phyloP scores from a whole-genome alignment of 2,113 vertebrate genomes.

The Irena cyanogastra region DNA sequence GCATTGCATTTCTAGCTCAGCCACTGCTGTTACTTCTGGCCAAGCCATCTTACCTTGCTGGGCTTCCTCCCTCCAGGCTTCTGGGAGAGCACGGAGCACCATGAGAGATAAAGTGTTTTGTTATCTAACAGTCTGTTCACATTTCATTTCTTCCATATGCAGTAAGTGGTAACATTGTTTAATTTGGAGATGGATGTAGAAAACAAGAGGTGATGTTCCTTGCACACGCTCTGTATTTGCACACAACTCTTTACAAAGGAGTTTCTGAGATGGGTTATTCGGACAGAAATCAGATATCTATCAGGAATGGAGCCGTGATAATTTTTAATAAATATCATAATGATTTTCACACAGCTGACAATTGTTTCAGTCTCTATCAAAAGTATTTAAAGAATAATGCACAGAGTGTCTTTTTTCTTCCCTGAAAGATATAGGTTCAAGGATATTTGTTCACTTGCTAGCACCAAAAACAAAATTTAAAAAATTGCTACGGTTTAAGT shows the following conservation, averaged over 20 bases:
- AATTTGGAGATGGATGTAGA: neutral
- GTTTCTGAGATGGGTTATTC: neutral
- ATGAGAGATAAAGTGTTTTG: neutral
- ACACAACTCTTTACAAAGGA: neutral
- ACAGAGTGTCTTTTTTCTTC: neutral
- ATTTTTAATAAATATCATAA: neutral
- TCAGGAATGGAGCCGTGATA: neutral
- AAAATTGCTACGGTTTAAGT: neutral
- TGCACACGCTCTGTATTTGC: accelerated
- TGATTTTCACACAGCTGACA: neutral
- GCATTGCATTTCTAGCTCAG: neutral
- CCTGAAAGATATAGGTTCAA: neutral
- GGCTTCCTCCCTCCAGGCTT: neutral
- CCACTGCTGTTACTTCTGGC: neutral
- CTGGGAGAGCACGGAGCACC: neutral
- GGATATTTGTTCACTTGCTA: neutral
- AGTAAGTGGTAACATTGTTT: neutral
- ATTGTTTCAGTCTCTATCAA: neutral
- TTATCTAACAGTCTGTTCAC: neutral
- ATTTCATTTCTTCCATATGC: neutral
- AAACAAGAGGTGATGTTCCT: neutral
- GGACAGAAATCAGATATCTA: neutral
- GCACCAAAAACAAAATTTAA: accelerated
- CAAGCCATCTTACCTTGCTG: neutral
- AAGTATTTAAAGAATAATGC: neutral